Conservation (phyloP, 2,888 invertebrate genomes). For the Gasteruption jaculator region DNA sequence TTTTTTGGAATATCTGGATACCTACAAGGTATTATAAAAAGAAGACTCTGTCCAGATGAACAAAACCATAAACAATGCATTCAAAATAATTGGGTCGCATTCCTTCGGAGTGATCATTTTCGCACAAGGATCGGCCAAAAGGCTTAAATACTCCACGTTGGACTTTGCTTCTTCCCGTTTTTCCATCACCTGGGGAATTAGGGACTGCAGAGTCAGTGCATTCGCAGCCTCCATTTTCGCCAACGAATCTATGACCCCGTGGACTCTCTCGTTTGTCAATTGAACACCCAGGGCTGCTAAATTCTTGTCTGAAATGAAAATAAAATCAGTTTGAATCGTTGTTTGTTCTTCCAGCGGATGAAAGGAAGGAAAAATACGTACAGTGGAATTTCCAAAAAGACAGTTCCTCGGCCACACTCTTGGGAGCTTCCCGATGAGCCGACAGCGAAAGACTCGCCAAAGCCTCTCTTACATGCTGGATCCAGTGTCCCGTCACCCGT, state of each 20-base stretch:
- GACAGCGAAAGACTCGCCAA: conserved; percentile 42
- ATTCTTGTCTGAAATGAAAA: conserved; percentile 40
- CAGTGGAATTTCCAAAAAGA: too few relatives aligned
- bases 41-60: conserved; percentile 58
- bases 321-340: conserved; percentile 9
- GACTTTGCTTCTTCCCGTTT: conserved; percentile 52
- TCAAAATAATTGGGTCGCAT: conserved; percentile 51
- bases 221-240: conserved; percentile 38
- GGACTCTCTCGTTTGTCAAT: conserved; percentile 35
- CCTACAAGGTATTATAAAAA: conserved; percentile 53
- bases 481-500: conserved; percentile 52
- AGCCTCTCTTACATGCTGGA: conserved; percentile 55
- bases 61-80: conserved; percentile 53
- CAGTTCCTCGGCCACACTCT: too few relatives aligned
- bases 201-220: conserved; percentile 34
- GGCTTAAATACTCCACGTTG: conserved; percentile 54
- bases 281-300: conserved; percentile 42
- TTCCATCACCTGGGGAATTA: conserved; percentile 32
- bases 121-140: conserved; percentile 53
- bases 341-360: too few relatives aligned
- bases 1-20: conserved; percentile 5
- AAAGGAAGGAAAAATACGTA: too few relatives aligned
- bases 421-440: too few relatives aligned
- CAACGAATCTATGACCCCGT: conserved; percentile 38
- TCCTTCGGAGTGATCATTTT: conserved; percentile 50